Conservation (phyloP, 2,888 invertebrate genomes). For the Epicampocera succincta region DNA sequence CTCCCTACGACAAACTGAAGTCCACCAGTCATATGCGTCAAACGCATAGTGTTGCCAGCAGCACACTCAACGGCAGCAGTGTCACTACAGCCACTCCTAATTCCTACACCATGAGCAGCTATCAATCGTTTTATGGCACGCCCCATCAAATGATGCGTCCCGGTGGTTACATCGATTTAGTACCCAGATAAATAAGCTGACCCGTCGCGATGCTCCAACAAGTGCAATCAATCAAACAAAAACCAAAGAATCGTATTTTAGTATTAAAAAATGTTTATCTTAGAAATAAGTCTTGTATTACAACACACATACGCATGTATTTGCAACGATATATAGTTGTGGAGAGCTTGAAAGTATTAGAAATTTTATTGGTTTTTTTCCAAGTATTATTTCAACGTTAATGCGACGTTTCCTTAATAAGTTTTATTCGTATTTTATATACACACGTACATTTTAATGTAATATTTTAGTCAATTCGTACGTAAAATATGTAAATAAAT, state of each 20-base stretch:
- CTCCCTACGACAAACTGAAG: constrained; percentile 81
- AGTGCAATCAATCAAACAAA: constrained; percentile 33
- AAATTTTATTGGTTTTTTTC: neutral
- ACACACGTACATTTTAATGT: constrained; percentile 17
- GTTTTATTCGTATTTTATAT: constrained; percentile 47
- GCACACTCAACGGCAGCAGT: constrained; percentile 39
- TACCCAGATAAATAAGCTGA: constrained; percentile 77
- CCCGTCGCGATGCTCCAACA: neutral
- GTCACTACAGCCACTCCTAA: constrained; percentile 68
- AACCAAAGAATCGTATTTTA: constrained; percentile 51
- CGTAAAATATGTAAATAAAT: constrained; percentile 40
- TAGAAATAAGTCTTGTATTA: neutral
- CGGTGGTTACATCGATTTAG: constrained; percentile 80
- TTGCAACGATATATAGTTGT: too few species aligned
- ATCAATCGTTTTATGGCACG: constrained; percentile 79
- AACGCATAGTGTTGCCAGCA: constrained; percentile 44
- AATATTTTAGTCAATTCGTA: constrained; percentile 50
- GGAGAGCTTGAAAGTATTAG: constrained; percentile 9
- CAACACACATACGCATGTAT: too few species aligned
- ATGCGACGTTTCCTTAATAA: constrained; percentile 51
- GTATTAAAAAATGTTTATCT: constrained; percentile 30
- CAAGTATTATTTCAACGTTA: constrained; percentile 57
- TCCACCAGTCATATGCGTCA: constrained; percentile 73
- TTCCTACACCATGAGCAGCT: constrained; percentile 79
- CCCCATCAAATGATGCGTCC: constrained; percentile 80